Base-by-base conservation (phyloP, 2,797 vertebrate species). In the Tangara arthus region DNA sequence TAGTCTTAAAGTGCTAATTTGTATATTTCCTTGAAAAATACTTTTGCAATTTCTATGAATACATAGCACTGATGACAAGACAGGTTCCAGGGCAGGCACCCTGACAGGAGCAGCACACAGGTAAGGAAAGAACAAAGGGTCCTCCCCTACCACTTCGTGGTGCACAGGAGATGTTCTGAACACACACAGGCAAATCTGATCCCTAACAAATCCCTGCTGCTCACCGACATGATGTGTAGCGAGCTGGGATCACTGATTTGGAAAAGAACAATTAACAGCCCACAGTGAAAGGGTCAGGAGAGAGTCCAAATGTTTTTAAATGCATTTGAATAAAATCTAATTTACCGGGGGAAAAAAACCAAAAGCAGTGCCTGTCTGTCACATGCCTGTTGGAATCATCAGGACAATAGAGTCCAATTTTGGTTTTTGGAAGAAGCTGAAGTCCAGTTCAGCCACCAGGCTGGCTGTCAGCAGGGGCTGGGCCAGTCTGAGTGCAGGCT, bases 191-290 rank as follows among this genome's bases (percentile, higher is more conserved):
- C 20, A 66, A 64, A 16, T 41, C 60, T 37, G 56, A 6, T 21
- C 81, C 90, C 78, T 63, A 37, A 23, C 32, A 80, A 75, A 63
- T 20, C 75, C 63, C 52, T 78, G 52, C 83, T 64, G 21, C 28
- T 82, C 32, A 16, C 71, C 39, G 83, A 32, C 8, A 1, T 23
- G 60, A 66, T 26, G 68, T n/a, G 53, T 82, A 85, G 89, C 11
- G 49, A 71, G 75, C 64, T 85, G 90, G 81, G 78, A 71, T 35
- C 61, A 4, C 53, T 82, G 60, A 15, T 37, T 71, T 64, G 90
- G 66, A 87, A 90, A 87, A 42, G 81, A 80, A 81, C 60, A 80
- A 90, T 89, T 71, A 90, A 65, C 49, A 90, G 60, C 17, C 50
- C 60, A 50, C 1, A 6, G 34, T 18, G 66, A 66, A 34, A 34